Conservation (phyloP, 2,113 vertebrate species). For the Henicopernis longicauda region DNA sequence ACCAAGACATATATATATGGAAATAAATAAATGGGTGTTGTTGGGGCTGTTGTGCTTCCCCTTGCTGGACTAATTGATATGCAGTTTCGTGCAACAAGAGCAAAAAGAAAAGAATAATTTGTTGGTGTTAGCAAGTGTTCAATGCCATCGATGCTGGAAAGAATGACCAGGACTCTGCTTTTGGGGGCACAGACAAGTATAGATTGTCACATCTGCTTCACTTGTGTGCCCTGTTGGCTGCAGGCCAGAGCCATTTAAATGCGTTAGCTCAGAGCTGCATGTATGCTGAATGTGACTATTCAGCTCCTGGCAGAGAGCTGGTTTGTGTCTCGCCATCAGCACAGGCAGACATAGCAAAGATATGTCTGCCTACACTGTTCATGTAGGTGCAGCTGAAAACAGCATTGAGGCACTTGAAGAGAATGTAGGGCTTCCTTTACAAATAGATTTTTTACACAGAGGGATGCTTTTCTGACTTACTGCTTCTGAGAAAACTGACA, state of each 20-base stretch:
- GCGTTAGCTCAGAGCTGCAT: not conserved
- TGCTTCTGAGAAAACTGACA: not conserved
- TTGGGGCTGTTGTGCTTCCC: not conserved
- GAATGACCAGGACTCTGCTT: not conserved
- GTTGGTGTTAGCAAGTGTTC: not conserved
- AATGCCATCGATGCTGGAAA: not conserved
- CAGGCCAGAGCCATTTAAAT: not conserved
- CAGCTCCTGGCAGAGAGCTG: not conserved
- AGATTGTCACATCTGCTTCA: not conserved
- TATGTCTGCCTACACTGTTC: not conserved
- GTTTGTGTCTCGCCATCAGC: not conserved
- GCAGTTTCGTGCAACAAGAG: constrained; percentile 26
- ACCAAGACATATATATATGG: not conserved
- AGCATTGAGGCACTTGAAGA: not conserved
- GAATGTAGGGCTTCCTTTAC: not conserved
- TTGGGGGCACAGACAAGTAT: not conserved
- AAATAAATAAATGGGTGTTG: constrained; percentile 20
- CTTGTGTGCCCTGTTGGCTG: not conserved
- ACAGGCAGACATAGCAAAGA: not conserved
- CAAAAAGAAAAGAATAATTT: not conserved
- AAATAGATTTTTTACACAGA: not conserved
- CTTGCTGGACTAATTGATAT: constrained; percentile 17
- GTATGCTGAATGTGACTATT: not conserved
- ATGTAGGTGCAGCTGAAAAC: not conserved
- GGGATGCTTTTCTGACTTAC: not conserved